phyloP scores from a whole-genome alignment of 2,113 vertebrate genomes.

The Trogon surrucura region DNA sequence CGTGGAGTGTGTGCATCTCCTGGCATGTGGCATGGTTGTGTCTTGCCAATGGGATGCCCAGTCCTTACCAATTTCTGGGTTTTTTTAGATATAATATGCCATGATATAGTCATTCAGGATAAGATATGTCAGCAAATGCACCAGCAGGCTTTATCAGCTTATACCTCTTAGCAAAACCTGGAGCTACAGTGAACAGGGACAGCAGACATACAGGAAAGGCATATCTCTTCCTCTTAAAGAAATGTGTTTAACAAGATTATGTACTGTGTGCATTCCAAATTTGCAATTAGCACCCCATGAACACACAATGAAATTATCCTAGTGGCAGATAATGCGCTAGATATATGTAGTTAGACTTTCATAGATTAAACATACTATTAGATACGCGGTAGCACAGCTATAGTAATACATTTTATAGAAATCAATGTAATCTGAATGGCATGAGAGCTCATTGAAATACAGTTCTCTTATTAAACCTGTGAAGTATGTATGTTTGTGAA shows the following conservation, averaged over 20 bases:
- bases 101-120: slow-evolving; percentile 23
- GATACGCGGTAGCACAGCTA: neutral
- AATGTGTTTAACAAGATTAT: slow-evolving; percentile 54
- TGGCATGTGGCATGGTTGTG: neutral
- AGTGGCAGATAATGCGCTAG: slow-evolving; percentile 22
- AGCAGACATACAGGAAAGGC: slow-evolving; percentile 3
- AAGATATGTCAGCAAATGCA: slow-evolving; percentile 32
- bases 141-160: slow-evolving; percentile 18
- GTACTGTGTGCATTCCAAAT: slow-evolving; percentile 42
- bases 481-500: slow-evolving; percentile 4
- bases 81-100: slow-evolving; percentile 23
- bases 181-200: neutral
- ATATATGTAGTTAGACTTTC: slow-evolving; percentile 20
- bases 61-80: neutral
- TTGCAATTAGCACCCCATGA: slow-evolving; percentile 53
- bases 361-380: neutral
- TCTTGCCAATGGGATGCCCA: slow-evolving; percentile 49
- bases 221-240: slow-evolving; percentile 2
- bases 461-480: neutral
- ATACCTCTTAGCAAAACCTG: slow-evolving; percentile 33
- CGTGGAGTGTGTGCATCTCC: neutral
- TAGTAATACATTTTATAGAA: neutral
- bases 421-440: neutral
- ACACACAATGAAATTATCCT: slow-evolving; percentile 29
- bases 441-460: neutral